These are phyloP conservation scores for Lacerta viridis DNA, from an alignment of 2,797 vertebrate genomes.

Conservation along the genomic window DNA sequence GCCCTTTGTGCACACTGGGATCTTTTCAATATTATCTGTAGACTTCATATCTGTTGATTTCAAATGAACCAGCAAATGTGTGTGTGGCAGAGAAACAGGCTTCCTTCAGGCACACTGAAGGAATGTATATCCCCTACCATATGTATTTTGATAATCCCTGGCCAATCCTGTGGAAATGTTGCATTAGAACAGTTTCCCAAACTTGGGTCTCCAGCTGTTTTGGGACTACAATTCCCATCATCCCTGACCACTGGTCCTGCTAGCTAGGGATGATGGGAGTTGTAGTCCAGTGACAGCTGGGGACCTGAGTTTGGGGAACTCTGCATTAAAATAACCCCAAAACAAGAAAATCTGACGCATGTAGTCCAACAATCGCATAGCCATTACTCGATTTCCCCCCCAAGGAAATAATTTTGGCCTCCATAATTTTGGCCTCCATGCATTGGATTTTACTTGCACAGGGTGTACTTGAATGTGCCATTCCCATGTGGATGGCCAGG, in stretches of 20 bases:
- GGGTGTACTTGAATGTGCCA: neutral
- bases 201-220: too few relatives aligned
- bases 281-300: too few relatives aligned
- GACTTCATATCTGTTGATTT: neutral
- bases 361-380: neutral
- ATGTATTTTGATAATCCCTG: neutral
- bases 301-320: too few relatives aligned
- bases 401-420: neutral
- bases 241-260: too few relatives aligned
- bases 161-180: neutral
- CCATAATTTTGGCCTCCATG: neutral
- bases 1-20: neutral
- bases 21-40: neutral
- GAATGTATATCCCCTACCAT: neutral
- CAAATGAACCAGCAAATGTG: neutral
- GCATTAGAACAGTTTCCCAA: too few relatives aligned
- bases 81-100: rapidly evolving
- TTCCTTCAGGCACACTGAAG: neutral
- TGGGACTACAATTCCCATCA: too few relatives aligned
- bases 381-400: neutral
- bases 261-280: too few relatives aligned
- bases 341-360: neutral
- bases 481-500: neutral
- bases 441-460: neutral
- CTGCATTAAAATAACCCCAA: neutral